Evolutionary conservation across 2,113 vertebrate genomes (phyloP).

Genomic region (Cromileptes altivelis): DNA sequence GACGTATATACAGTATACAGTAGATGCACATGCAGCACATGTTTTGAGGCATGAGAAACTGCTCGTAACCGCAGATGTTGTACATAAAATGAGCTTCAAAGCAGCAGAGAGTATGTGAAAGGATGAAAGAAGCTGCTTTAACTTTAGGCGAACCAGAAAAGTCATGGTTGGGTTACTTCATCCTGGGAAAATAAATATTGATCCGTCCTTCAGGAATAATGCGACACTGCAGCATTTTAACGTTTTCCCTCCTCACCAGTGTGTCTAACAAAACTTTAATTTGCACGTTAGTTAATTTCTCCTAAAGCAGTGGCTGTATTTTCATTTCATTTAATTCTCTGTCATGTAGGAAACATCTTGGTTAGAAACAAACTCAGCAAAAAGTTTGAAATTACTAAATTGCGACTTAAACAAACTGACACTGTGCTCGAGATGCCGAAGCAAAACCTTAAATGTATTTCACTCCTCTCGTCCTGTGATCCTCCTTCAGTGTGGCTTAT

Average conservation of each 20-base stretch:
- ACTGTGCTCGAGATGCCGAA: background rate
- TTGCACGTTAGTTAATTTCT: background rate
- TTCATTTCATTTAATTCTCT: background rate
- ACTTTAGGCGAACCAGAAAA: background rate
- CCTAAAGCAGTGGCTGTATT: background rate
- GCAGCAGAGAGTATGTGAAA: background rate
- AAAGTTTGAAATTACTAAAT: background rate
- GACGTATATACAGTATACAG: no score
- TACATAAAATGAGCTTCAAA: background rate
- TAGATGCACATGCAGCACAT: background rate
- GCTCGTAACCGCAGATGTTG: background rate
- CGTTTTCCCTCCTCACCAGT: background rate
- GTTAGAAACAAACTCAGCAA: background rate
- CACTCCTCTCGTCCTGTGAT: constrained; percentile 1
- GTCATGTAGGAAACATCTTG: background rate
- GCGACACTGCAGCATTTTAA: no score
- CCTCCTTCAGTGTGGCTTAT: background rate
- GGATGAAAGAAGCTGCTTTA: background rate
- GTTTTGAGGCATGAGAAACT: background rate
- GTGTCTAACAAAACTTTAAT: background rate
- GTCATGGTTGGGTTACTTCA: background rate
- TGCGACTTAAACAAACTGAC: background rate
- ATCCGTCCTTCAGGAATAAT: background rate
- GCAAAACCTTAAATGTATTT: background rate
- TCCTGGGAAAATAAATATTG: background rate